Evolutionary conservation across 2,797 vertebrate genomes (phyloP).

Genomic region (Gambusia yucatana): DNA sequence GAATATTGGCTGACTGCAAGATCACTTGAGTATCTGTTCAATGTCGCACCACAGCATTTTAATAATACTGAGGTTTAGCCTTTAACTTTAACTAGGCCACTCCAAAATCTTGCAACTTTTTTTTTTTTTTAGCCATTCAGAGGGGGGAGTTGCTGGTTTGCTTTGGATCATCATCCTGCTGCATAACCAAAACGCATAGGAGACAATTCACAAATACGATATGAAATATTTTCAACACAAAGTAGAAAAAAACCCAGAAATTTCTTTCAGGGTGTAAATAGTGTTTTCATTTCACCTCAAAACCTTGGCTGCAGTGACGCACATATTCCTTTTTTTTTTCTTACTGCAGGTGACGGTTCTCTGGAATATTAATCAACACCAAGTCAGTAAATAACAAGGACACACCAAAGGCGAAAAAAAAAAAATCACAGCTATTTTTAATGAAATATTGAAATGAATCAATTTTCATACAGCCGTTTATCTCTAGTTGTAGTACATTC

Average conservation of each 20-base stretch:
- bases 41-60: not conserved
- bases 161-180: not conserved
- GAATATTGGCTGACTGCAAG: not conserved
- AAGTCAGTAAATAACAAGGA: constrained; percentile 27
- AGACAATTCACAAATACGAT: not conserved
- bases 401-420: constrained; percentile 40
- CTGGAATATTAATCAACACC: not conserved
- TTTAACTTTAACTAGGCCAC: not conserved
- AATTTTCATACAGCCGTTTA: constrained; percentile 86
- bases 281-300: constrained; percentile 15
- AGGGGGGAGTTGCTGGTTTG: not conserved
- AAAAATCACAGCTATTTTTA: constrained; percentile 83
- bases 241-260: not conserved
- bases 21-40: not conserved
- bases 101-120: not conserved
- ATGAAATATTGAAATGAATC: constrained; percentile 77
- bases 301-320: not conserved
- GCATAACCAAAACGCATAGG: not conserved
- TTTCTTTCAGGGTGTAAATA: not conserved
- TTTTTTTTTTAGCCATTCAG: not conserved
- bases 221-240: not conserved
- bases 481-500: constrained; percentile 83
- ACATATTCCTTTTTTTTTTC: not conserved
- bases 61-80: not conserved
- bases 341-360: not conserved